Percentiles rank a stretch among this genome's conserved stretches.
Conservation (phyloP, 2,113 vertebrate species). For the Strigops habroptila region DNA sequence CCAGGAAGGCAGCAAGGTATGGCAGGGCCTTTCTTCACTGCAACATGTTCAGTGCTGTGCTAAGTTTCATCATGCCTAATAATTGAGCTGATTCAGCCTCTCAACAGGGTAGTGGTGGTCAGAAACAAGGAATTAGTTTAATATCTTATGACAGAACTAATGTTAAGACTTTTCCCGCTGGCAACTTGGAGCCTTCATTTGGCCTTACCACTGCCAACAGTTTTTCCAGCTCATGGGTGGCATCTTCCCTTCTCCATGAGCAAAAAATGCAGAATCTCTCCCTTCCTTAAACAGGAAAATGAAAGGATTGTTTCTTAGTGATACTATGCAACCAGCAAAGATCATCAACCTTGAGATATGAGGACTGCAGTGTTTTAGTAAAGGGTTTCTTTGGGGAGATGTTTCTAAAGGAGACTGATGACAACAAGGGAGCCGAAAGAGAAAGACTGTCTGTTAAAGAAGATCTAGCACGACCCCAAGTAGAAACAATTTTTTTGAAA, state of each 20-base stretch:
- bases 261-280: background rate
- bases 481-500: background rate
- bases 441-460: constrained; percentile 12
- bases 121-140: constrained; percentile 1
- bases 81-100: background rate
- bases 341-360: background rate
- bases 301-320: background rate
- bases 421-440: background rate
- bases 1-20: background rate
- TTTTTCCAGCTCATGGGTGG: background rate
- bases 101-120: background rate
- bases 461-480: background rate
- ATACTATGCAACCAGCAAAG: background rate
- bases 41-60: fast-evolving
- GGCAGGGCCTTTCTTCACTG: background rate
- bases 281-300: background rate
- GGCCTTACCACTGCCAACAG: background rate
- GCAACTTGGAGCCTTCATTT: background rate
- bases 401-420: constrained; percentile 33
- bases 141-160: background rate
- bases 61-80: background rate
- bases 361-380: background rate
- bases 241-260: background rate
- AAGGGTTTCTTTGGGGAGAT: constrained; percentile 7
- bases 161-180: background rate